Evolutionary conservation across 92 coral and sea anemone species (phyloP).

Genomic region (Epizoanthus illoricatus): DNA sequence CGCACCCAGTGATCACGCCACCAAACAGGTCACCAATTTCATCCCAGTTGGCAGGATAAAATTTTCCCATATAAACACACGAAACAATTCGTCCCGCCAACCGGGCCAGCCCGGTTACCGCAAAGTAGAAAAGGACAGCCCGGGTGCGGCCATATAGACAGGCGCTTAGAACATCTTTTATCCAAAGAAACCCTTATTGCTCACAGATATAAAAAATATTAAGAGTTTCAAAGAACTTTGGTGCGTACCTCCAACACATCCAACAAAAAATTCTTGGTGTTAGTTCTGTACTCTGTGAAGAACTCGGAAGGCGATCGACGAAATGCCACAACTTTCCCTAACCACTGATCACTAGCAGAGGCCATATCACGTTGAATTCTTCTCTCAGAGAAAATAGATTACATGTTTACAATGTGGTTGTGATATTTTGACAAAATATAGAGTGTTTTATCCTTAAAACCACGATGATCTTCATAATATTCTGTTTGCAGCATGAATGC

Average conservation of each 20-base stretch:
- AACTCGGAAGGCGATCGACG: conserved; percentile 53
- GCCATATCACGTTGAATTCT: conserved; percentile 1
- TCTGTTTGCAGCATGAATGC: background rate
- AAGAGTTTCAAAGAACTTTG: background rate
- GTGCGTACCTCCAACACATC: conserved; percentile 79
- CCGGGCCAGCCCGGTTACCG: no score
- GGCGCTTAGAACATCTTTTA: background rate
- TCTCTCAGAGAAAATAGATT: background rate
- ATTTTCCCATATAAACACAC: no score
- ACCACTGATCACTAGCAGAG: conserved; percentile 47
- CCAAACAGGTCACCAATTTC: no score
- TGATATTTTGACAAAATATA: background rate
- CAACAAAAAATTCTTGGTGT: conserved; percentile 68
- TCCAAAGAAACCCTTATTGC: background rate
- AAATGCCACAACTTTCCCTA: conserved; percentile 46
- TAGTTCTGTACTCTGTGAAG: conserved; percentile 44
- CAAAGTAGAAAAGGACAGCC: no score
- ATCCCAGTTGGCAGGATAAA: no score
- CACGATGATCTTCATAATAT: background rate
- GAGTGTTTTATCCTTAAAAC: background rate
- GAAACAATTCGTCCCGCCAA: no score
- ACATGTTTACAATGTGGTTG: background rate
- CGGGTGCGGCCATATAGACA: no score
- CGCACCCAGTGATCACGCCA: no score
- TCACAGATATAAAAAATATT: background rate